Base-by-base conservation (phyloP, 2,888 invertebrate species). In the Chrysomela aeneicollis region DNA sequence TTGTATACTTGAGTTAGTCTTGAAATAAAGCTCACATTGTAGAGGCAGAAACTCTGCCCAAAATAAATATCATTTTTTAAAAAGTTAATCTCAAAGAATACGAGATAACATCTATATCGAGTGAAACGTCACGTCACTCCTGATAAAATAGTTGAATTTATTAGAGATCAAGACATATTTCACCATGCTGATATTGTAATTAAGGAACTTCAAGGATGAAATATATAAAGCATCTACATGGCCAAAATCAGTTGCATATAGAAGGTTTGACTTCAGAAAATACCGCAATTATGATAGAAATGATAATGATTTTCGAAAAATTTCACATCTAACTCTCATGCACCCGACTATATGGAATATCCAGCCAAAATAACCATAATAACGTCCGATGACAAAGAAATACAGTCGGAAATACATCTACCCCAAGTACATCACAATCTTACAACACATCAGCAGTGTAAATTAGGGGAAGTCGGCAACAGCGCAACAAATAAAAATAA, bases 201-300 rank as follows among this genome's bases (percentile, higher is more conserved):
- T 6, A 42, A 42, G 42, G 42, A 42, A 42, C 17, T 18, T 50
- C 18, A 50, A 50, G 21, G 50, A 50, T 50, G 50, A 50, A 50
- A 19, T 50, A 50, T 50, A 50, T 50, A 50, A 50, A 50, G 17
- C 19, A 50, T 50, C 3, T 10, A 50, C 50, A 3, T 22, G 50
- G 50, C 50, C 50, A 50, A 50, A 50, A 10, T 50, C 50, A 19
- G 18, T 50, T n/a, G 50, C 50, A 19, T 50, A 19, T 50, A 50
- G 50, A 50, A 50, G 50, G 22, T 50, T 50, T 19, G 1, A 19
- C 22, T 50, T 42, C 42, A 42, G 42, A 42, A 42, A 42, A 42
- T 42, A 42, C 10, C 42, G 8, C 42, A 42, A 42, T 42, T 42
- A 42, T 42, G 42, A 42, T 5, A 2, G 8, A 42, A 42, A 42